Conservation (phyloP, 2,113 vertebrate species). For the Eleginops maclovinus region DNA sequence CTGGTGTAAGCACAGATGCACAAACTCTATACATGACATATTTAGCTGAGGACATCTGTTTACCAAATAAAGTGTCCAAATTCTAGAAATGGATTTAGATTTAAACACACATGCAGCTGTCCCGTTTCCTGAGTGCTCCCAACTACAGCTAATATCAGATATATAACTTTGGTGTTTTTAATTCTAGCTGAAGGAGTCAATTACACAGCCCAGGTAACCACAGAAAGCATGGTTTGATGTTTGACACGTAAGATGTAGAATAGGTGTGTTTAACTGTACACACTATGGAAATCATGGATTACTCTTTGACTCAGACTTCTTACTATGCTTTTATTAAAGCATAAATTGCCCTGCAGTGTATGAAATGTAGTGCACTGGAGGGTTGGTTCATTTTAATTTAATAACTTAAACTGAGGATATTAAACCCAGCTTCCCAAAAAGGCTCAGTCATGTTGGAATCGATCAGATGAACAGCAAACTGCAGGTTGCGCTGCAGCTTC, state of each 20-base stretch:
- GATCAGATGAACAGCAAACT: background rate
- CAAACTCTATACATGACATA: background rate
- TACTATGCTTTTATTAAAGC: no score
- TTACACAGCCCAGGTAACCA: no score
- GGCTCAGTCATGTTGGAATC: slow-evolving; percentile 3
- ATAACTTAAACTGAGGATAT: background rate
- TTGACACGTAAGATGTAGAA: no score
- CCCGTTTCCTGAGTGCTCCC: background rate
- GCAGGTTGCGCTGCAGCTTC: background rate
- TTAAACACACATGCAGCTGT: background rate
- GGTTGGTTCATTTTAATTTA: background rate
- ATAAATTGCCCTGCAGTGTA: no score
- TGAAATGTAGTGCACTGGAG: no score
- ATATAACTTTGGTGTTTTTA: background rate
- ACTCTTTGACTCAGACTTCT: no score
- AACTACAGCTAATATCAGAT: background rate
- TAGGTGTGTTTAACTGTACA: no score
- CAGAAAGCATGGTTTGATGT: no score
- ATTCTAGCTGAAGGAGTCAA: no score
- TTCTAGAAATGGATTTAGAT: background rate
- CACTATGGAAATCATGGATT: no score
- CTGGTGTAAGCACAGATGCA: slow-evolving; percentile 5
- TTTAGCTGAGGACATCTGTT: background rate
- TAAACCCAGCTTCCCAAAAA: background rate
- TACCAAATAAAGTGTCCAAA: background rate